These are phyloP conservation scores for Rhabdomys pumilio DNA, from an alignment of 2,797 vertebrate species.

Conservation along the genomic window DNA sequence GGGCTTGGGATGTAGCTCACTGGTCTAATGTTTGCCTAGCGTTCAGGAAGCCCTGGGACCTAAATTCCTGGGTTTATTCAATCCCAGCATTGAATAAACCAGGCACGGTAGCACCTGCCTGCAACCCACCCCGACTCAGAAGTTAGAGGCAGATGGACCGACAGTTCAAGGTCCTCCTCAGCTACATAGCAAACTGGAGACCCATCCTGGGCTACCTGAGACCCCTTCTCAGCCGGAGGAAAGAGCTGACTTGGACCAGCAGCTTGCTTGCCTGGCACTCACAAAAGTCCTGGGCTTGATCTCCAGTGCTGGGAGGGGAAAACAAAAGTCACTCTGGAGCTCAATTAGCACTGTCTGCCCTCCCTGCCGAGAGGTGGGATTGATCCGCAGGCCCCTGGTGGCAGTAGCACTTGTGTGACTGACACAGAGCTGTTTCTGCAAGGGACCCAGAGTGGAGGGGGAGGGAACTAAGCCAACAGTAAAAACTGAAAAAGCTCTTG, in stretches of 20 bases:
- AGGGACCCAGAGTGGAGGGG: constrained; percentile 48
- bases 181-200: neutral
- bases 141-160: neutral
- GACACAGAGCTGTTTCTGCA: constrained; percentile 70
- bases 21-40: neutral
- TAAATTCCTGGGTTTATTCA: neutral
- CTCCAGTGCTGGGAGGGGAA: neutral
- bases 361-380: constrained; percentile 82
- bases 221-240: neutral
- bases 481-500: constrained; percentile 70
- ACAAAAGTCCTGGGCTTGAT: neutral
- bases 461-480: neutral
- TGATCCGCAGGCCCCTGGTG: constrained; percentile 76
- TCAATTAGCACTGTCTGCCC: constrained; percentile 88
- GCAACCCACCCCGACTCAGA: neutral
- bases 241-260: neutral
- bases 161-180: neutral
- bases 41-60: neutral
- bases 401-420: constrained; percentile 34
- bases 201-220: neutral
- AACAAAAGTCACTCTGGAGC: constrained; percentile 72
- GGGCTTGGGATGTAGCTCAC: neutral
- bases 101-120: neutral
- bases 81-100: neutral
- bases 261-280: too few relatives aligned